phyloP scores from a whole-genome alignment of 2,113 vertebrate genomes.

The Motacilla alba region DNA sequence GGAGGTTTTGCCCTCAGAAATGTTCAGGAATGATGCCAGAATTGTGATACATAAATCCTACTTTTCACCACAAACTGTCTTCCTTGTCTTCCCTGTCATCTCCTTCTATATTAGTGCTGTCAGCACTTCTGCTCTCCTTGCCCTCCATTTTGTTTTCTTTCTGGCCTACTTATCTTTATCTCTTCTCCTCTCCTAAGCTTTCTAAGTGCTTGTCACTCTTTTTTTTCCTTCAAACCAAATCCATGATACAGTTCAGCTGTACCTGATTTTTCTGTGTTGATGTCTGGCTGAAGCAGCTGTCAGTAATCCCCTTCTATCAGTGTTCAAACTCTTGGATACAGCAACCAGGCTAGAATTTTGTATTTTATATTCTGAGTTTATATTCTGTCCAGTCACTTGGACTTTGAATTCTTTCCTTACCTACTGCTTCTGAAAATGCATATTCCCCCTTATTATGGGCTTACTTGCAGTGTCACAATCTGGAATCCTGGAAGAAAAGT shows the following conservation, averaged over 20 bases:
- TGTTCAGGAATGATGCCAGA: not conserved
- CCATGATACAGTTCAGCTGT: not conserved
- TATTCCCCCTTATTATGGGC: not conserved
- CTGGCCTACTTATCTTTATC: not conserved
- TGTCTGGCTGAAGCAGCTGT: not conserved
- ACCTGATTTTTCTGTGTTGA: not conserved
- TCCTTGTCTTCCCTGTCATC: constrained; percentile 20
- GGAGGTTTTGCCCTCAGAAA: not conserved
- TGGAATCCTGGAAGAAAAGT: not conserved
- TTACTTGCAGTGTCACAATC: not conserved
- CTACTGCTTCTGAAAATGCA: not conserved
- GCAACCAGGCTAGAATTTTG: not conserved
- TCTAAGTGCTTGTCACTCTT: not conserved
- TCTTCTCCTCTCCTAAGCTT: not conserved
- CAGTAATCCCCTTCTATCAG: not conserved
- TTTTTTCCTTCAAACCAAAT: not conserved
- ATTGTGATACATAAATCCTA: not conserved
- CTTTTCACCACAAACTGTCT: not conserved
- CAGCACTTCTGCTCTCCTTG: constrained; percentile 3
- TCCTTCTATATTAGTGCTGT: constrained; percentile 10
- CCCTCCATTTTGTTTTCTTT: constrained; percentile 7
- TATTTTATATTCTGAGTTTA: not conserved
- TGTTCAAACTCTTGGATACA: not conserved
- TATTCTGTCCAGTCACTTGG: not conserved
- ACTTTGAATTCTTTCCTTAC: not conserved